Evolutionary conservation across 2,888 invertebrate species (phyloP).

Genomic region (Agrotis segetum): DNA sequence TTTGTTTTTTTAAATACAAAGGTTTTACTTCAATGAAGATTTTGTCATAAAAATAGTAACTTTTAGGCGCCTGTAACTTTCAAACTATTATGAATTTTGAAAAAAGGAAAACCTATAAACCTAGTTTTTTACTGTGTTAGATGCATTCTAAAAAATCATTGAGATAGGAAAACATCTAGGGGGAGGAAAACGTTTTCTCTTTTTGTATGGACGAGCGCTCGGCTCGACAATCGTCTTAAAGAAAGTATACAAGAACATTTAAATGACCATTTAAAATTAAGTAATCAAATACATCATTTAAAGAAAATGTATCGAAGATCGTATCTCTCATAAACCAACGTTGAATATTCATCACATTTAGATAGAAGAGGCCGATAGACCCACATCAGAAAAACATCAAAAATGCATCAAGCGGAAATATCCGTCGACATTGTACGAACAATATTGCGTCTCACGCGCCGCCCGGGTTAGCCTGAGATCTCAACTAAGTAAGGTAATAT

Average conservation of each 20-base stretch:
- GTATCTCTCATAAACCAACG: conserved; percentile 83
- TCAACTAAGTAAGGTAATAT: conserved; percentile 10
- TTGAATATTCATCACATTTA: conserved; percentile 91
- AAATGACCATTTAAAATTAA: not conserved
- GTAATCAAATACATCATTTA: conserved; percentile 20
- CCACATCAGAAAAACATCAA: conserved; percentile 91
- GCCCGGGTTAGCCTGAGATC: conserved; percentile 68
- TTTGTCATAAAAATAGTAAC: no score
- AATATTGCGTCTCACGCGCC: conserved; percentile 85
- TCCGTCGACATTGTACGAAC: conserved; percentile 85
- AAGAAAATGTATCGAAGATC: conserved; percentile 63
- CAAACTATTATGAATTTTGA: no score
- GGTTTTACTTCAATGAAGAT: no score
- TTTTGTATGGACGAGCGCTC: no score
- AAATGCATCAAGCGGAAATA: conserved; percentile 91
- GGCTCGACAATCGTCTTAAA: no score
- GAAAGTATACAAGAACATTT: not conserved
- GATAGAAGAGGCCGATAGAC: conserved; percentile 90
- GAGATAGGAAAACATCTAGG: no score
- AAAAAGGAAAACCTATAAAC: no score
- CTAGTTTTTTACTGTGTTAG: no score
- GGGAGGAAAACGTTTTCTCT: no score
- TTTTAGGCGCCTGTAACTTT: no score
- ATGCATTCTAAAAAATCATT: no score
- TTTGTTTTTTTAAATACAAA: no score